Conservation (phyloP, 1,140 invertebrate genomes). For the Sinella curviseta region DNA sequence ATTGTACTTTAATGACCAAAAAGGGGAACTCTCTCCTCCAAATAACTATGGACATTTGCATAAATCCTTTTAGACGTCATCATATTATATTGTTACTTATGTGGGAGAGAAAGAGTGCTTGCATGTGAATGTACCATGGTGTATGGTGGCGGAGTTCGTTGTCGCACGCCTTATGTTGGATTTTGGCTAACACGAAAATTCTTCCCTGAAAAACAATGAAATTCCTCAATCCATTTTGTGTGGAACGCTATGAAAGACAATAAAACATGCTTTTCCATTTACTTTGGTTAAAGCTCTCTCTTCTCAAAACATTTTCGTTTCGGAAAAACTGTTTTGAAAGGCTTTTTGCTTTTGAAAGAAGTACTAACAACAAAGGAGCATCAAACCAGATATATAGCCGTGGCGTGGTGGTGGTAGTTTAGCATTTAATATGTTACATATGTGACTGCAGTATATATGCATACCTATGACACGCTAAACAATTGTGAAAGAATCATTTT, state of each 20-base stretch:
- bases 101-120: too few species aligned
- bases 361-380: too few species aligned
- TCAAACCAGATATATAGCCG: too few species aligned
- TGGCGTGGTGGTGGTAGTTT: too few species aligned
- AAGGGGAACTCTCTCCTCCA: not conserved
- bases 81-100: too few species aligned
- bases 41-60: conserved; percentile 2
- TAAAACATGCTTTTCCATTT: conserved; percentile 15
- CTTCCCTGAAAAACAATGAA: not conserved
- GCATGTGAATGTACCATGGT: too few species aligned
- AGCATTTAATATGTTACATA: not conserved
- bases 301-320: not conserved
- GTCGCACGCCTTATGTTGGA: not conserved
- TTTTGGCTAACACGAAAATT: not conserved
- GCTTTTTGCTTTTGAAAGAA: not conserved
- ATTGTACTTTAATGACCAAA: conserved; percentile 13
- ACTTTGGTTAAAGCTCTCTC: not conserved
- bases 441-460: not conserved
- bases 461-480: too few species aligned
- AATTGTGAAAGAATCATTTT: not conserved
- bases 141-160: too few species aligned
- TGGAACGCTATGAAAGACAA: not conserved
- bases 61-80: conserved; percentile 3
- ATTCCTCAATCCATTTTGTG: not conserved
- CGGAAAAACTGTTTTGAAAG: not conserved